Percentiles rank a stretch among this genome's conserved stretches.
phyloP scores from a whole-genome alignment of 2,113 vertebrate species.

The Toxotes chatareus region DNA sequence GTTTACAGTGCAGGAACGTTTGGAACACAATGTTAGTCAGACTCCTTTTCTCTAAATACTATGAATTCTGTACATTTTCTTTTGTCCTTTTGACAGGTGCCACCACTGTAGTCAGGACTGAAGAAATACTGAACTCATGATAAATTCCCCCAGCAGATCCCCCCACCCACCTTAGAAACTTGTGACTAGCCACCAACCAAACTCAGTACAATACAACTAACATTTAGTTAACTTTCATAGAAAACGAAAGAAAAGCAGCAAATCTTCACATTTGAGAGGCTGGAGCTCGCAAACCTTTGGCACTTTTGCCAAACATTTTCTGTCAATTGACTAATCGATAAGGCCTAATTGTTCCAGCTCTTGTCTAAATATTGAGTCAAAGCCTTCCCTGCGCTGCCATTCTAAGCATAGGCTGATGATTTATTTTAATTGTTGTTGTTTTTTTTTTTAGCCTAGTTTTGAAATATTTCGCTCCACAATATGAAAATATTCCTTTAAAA shows the following conservation, averaged over 20 bases:
- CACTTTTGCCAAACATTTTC: neutral
- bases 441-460: neutral
- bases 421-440: neutral
- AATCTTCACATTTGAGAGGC: neutral
- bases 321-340: neutral
- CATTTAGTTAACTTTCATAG: neutral
- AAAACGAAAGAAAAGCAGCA: neutral
- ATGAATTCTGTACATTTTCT: neutral
- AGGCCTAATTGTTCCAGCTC: constrained; percentile 1
- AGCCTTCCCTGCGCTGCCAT: neutral
- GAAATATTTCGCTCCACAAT: neutral
- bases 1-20: neutral
- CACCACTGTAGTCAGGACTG: neutral
- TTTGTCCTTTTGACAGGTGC: neutral
- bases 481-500: constrained; percentile 20
- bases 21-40: neutral
- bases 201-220: neutral
- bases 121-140: neutral
- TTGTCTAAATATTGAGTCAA: neutral
- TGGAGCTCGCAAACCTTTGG: no score
- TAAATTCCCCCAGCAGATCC: neutral
- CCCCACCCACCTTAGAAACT: neutral
- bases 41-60: neutral
- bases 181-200: neutral
- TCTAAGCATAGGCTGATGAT: neutral